Evolutionary conservation across 2,113 vertebrate species (phyloP), one percentile per base, ranked within the genome.

Genomic region (Dunckerocampus dactyliophorus): DNA sequence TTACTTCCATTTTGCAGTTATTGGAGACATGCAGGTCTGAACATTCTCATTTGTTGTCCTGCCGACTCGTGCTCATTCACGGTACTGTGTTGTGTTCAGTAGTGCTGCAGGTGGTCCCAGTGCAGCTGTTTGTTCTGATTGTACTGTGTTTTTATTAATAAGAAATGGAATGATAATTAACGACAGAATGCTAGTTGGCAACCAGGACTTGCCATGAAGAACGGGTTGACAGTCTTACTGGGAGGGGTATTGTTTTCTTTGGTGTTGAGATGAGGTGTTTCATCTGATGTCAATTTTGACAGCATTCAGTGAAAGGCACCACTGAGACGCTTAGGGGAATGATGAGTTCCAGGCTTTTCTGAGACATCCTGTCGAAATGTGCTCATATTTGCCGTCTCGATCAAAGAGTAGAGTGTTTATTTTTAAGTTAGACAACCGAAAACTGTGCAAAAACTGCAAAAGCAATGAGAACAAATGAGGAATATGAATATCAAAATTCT

Each of bases 191-290:
- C 49, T 34, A 16, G 63, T 54, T 51, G 67, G 62, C 75, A 66
- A 52, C 46, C 55, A 50, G 24, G 46, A 65, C 22, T 63, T 1
- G 8, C 37, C 2, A 56, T 73, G 82, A 85, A 58, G 55, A 81
- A 84, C 24, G 51, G 48, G 59, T 50, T 78, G 82, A 74, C 87
- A 78, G 71, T 4, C 55, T 71, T 82, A 81, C 82, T 81, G 83
- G 83, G 71, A 57, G 65, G 76, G 74, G 47, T 81, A 81, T 83
- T 86, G 79, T 82, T 79, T 81, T 82, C 72, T 59, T 59, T 51
- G 59, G 64, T 12, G 21, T 47, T 58, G 47, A 71, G 60, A 58
- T 45, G 53, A 71, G 58, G 60, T 39, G 47, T 75, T 69, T 74
- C 53, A 72, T 72, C 28, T 59, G 50, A 10, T 7, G 28, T 65